phyloP scores from a whole-genome alignment of 2,113 vertebrate genomes.

The Chlamydotis undulata region DNA sequence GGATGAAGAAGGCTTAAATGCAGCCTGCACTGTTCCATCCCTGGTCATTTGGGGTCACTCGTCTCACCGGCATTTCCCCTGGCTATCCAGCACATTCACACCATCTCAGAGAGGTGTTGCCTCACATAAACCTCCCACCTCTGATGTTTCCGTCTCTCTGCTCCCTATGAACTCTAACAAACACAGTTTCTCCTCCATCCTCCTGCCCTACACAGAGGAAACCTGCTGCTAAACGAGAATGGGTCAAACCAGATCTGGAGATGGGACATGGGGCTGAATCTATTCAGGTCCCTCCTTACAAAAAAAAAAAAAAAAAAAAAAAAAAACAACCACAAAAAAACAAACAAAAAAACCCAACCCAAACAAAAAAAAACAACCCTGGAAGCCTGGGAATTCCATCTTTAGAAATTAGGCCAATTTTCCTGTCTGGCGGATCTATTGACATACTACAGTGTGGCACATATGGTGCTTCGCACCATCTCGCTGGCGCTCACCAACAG shows the following conservation, averaged over 20 bases:
- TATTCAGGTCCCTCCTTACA: neutral
- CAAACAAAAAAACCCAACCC: too few species aligned
- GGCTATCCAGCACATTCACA: neutral
- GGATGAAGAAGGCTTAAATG: neutral
- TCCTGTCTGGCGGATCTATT: conserved; percentile 8
- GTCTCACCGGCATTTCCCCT: neutral
- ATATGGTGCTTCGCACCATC: neutral
- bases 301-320: neutral
- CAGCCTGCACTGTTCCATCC: neutral
- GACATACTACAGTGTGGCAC: neutral
- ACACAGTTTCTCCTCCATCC: neutral
- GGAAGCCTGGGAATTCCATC: too few species aligned
- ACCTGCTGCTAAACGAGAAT: neutral
- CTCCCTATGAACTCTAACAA: neutral
- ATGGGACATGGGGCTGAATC: neutral
- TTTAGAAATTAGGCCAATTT: neutral
- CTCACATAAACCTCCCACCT: neutral
- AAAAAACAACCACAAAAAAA: too few species aligned
- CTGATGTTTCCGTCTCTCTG: neutral
- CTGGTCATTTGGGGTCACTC: neutral
- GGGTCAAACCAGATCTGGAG: neutral
- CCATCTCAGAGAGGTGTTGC: neutral
- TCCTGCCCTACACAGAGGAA: neutral
- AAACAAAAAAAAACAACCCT: too few species aligned
- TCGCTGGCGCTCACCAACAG: neutral